Evolutionary conservation across 2,888 invertebrate species (phyloP), one percentile per base, ranked within the genome.

Genomic region (Agrotis segetum): DNA sequence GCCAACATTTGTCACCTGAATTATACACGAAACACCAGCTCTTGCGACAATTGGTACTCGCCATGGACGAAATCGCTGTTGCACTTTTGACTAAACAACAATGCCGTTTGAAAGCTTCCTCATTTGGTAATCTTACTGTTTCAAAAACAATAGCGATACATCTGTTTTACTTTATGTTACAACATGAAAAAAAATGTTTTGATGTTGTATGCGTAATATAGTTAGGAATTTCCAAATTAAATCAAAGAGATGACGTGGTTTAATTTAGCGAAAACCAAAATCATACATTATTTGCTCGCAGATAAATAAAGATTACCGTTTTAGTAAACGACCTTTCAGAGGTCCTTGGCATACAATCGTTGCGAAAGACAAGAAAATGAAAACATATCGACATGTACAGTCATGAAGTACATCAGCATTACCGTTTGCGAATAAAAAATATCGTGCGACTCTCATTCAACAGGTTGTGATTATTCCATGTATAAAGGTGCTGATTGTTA

Each of bases 291-390:
- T 90, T 88, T 89, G 88, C 88, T 87, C 82, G 87, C 86, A 92
- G 94, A 94, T 95, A 94, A 91, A 95, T 95, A 94, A 95, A 96
- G 96, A 96, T 96, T 93, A 91, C 94, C 92, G 92, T 93, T 94
- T 95, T 94, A 93, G 95, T 89, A 88, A 88, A 86, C 89, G 93
- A 93, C 96, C 95, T 96, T 94, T 94, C 91, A 85, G 88, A 88
- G 90, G 92, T 93, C 94, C 95, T 94, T 94, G 95, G 90, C 92
- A 92, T 89, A 93, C 90, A 92, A 92, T 87, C 75, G 85, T 94
- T 94, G 90, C 91, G 89, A 94, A 93, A 94, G 78, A 89, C 87
- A 88, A 89, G 86, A 92, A 92, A 92, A 91, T 90, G 80, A 90
- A 91, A 91, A 90, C 89, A 89, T 89, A 89, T 91, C 85, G 88